Conservation (phyloP, 2,113 vertebrate genomes). For the Pangasianodon hypophthalmus region DNA sequence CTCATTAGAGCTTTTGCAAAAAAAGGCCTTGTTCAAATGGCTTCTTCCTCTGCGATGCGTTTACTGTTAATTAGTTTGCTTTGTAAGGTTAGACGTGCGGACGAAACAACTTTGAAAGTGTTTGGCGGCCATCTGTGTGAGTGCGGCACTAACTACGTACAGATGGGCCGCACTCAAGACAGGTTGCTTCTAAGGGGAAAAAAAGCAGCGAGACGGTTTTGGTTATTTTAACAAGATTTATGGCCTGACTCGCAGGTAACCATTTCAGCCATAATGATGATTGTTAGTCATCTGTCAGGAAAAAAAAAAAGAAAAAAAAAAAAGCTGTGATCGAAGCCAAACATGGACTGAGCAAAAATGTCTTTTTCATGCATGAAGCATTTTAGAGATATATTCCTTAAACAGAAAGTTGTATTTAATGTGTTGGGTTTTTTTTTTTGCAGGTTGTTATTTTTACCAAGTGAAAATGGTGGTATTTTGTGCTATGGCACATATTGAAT, state of each 20-base stretch:
- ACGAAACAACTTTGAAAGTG: constrained; percentile 86
- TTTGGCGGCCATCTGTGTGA: constrained; percentile 95
- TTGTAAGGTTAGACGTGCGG: constrained; percentile 91
- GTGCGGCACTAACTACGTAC: constrained; percentile 90
- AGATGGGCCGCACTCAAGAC: constrained; percentile 94
- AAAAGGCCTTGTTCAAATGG: constrained; percentile 80
- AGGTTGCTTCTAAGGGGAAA: constrained; percentile 89
- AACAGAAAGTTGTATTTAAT: constrained; percentile 64
- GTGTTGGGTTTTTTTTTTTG: constrained; percentile 18
- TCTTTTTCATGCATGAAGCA: constrained; percentile 46
- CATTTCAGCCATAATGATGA: constrained; percentile 90
- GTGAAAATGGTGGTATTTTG: constrained; percentile 23
- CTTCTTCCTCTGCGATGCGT: constrained; percentile 83
- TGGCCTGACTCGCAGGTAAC: constrained; percentile 89
- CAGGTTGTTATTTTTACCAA: constrained; percentile 47
- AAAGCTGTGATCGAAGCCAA: constrained; percentile 71
- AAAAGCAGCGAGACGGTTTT: constrained; percentile 82
- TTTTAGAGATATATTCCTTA: constrained; percentile 51
- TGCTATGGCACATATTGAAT: constrained; percentile 60
- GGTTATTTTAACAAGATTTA: constrained; percentile 99
- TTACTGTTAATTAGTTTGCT: constrained; percentile 91
- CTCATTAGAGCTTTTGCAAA: constrained; percentile 83
- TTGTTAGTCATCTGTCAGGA: constrained; percentile 88
- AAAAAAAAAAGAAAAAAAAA: constrained; percentile 62
- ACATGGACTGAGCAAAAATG: constrained; percentile 47